A percentile compares a stretch with the other conserved stretches of the same genome.
Conservation (phyloP, 1,140 invertebrate species). For the Bombus haemorrhoidalis region DNA sequence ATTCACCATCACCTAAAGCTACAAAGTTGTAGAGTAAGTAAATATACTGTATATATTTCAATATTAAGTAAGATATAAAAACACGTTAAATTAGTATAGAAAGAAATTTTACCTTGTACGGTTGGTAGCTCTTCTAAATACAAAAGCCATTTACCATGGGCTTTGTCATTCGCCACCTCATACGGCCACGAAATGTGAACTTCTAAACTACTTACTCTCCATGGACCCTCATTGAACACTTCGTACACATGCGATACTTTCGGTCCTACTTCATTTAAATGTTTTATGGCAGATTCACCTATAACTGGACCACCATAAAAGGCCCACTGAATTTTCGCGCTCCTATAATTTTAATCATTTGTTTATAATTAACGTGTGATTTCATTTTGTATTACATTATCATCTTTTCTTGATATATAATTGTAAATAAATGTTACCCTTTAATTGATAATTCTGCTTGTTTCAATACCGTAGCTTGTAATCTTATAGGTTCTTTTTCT, state of each 20-base stretch:
- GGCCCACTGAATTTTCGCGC: constrained; percentile 83
- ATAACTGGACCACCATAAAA: constrained; percentile 93
- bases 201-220: constrained; percentile 89
- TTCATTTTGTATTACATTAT: constrained; percentile 1
- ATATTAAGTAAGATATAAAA: not conserved
- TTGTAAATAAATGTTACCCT: constrained; percentile 83
- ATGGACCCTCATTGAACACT: constrained; percentile 94
- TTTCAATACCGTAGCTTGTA: constrained; percentile 89
- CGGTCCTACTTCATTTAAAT: constrained; percentile 93
- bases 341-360: constrained; percentile 72
- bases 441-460: constrained; percentile 91
- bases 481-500: constrained; percentile 83
- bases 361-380: not conserved
- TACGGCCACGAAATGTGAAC: constrained; percentile 95
- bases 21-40: not conserved
- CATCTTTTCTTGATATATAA: constrained; percentile 26
- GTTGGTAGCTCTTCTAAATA: constrained; percentile 92
- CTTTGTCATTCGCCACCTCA: constrained; percentile 90
- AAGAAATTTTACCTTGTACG: constrained; percentile 84
- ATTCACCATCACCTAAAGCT: constrained; percentile 84
- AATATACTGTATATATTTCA: constrained; percentile 60
- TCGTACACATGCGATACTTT: constrained; percentile 93
- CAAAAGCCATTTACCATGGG: constrained; percentile 93
- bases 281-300: constrained; percentile 91
- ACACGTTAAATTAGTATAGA: constrained; percentile 13